Evolutionary conservation across 2,888 invertebrate genomes (phyloP).

Genomic region (Liopterus haemorrhoidalis): DNA sequence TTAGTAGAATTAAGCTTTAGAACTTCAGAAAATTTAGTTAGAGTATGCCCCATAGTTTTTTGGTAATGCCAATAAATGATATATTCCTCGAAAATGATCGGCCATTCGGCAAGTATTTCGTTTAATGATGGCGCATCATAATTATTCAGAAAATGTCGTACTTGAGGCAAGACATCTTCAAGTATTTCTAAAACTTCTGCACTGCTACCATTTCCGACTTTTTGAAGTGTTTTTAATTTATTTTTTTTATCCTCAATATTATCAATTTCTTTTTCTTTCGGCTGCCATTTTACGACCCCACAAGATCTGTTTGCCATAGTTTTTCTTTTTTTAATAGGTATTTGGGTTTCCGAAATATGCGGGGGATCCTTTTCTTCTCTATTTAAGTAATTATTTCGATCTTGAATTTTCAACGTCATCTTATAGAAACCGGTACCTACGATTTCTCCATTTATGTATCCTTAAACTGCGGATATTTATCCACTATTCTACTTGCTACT

Average conservation of each 20-base stretch:
- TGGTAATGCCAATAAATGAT: conserved; percentile 7
- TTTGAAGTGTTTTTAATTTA: not conserved
- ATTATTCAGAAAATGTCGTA: conserved; percentile 5
- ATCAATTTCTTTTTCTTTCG: conserved; percentile 5
- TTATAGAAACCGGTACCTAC: conserved; percentile 1
- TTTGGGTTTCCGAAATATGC: not conserved
- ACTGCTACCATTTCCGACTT: not conserved
- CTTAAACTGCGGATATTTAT: conserved; percentile 5
- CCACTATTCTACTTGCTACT: conserved; percentile 1
- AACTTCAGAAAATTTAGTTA: not conserved
- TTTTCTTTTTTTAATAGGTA: conserved; percentile 1
- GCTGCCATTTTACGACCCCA: conserved; percentile 4
- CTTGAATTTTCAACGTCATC: conserved; percentile 1
- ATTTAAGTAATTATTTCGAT: conserved; percentile 8
- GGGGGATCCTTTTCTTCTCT: not conserved
- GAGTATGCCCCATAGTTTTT: conserved; percentile 4
- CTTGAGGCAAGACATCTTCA: not conserved
- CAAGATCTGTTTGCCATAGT: not conserved
- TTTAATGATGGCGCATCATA: conserved; percentile 2
- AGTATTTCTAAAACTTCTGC: not conserved
- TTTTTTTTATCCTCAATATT: not conserved
- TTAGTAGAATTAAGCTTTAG: not conserved
- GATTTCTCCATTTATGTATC: conserved; percentile 3
- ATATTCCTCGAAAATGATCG: conserved; percentile 2
- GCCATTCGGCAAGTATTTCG: not conserved